Base-by-base conservation (phyloP, 2,888 invertebrate species). In the Nemapogon koenigi region DNA sequence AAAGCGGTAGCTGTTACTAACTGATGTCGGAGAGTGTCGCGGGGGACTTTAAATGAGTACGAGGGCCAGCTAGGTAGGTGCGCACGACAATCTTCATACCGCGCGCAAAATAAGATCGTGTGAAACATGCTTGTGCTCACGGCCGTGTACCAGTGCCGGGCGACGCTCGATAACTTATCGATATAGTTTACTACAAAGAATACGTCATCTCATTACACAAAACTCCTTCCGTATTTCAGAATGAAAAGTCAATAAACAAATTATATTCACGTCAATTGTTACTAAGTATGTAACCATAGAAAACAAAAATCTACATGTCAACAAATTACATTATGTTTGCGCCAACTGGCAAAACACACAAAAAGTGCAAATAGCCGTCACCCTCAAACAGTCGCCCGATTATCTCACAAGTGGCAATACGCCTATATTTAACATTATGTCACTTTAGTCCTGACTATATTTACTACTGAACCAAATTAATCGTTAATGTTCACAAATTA, bases 361-460 rank as follows among this genome's bases (percentile, higher is more conserved):
- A 63, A 61, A 64, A 63, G 54, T 61, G 53, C 59, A 65, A 70
- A 66, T 62, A 62, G 48, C 54, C 52, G 10, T 49, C 48, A 59
- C 61, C 59, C 57, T 54, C 48, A 46, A 44, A 49, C 35, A n/a
- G 48, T 49, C 48, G 49, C 42, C 45, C 52, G 53, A 64, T 66
- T 64, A 63, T 60, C 57, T 59, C 56, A 58, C 57, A 55, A 69
- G 68, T 59, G 62, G 63, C 61, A 67, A 67, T 64, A 59, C 49
- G 45, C 49, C 46, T 48, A 53, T 52, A 48, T 56, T 59, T 50
- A 53, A 49, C 56, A 54, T 53, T 51, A 47, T 49, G 46, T 49
- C 52, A 53, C 53, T 54, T 48, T 25, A 4, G 16, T 8, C 25
- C 16, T 10, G n/a, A n/a, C n/a, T n/a, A n/a, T n/a, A n/a, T n/a